Evolutionary conservation across 1,140 invertebrate species (phyloP).

Genomic region (Euwallacea similis): DNA sequence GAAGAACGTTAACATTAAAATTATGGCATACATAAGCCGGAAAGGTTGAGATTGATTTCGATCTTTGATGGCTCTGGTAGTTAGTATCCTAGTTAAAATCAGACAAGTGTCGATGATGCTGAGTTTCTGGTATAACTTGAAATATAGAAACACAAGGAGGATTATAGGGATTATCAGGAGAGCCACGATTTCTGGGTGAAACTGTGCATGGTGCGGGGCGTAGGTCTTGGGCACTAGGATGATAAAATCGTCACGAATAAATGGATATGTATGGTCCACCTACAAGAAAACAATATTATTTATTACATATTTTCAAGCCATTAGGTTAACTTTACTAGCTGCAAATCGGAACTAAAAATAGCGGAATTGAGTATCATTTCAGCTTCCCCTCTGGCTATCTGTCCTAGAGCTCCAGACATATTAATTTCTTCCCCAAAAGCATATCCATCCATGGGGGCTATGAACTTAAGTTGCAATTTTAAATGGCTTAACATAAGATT

Average conservation of each 20-base stretch:
- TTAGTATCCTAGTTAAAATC: not conserved
- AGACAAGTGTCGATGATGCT: not conserved
- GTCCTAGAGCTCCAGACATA: not conserved
- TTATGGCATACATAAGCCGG: not conserved
- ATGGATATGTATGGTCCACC: conserved; percentile 36
- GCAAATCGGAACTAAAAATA: not conserved
- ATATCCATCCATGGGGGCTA: conserved; percentile 3
- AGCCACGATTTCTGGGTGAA: not conserved
- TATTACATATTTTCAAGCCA: not conserved
- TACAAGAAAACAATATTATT: conserved; percentile 4
- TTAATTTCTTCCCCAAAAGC: conserved; percentile 7
- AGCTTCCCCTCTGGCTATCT: conserved; percentile 4
- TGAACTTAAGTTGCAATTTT: not conserved
- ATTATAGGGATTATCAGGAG: not conserved
- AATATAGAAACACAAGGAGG: not conserved
- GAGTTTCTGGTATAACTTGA: not conserved
- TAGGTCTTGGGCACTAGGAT: conserved; percentile 16
- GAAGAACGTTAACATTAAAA: conserved; percentile 20
- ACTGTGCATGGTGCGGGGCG: not conserved
- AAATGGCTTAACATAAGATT: not conserved
- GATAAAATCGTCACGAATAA: conserved; percentile 22
- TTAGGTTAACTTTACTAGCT: not conserved
- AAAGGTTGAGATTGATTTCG: not conserved
- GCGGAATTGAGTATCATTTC: conserved; percentile 15
- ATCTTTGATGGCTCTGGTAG: not conserved